Evolutionary conservation across 2,113 vertebrate species (phyloP).

Genomic region (Pseudorectes ferrugineus): DNA sequence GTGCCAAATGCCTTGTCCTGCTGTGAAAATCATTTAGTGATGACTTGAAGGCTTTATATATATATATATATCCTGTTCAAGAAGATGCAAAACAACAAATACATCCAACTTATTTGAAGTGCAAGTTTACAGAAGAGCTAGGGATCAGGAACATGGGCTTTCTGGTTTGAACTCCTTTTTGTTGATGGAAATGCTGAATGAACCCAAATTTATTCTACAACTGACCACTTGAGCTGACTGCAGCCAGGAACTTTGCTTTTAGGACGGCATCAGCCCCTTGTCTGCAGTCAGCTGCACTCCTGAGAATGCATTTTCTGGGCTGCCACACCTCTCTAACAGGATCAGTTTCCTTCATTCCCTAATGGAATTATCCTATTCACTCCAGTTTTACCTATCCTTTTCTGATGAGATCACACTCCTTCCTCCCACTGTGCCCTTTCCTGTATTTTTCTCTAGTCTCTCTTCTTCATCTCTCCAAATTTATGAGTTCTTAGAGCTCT

Average conservation of each 20-base stretch:
- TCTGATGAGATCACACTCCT: not conserved
- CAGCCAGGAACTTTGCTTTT: not conserved
- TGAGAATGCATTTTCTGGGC: not conserved
- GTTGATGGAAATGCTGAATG: not conserved
- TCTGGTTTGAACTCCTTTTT: not conserved
- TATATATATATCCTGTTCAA: not conserved
- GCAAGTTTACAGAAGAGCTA: not conserved
- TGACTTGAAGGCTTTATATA: not conserved
- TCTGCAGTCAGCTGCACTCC: not conserved
- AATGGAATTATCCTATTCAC: not conserved
- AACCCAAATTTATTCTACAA: not conserved
- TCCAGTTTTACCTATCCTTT: not conserved
- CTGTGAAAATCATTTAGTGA: not conserved
- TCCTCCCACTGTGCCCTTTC: not conserved
- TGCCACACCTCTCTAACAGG: not conserved
- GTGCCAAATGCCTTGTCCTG: not conserved
- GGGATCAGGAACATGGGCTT: not conserved
- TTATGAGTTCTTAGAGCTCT: not conserved
- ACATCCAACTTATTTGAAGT: not conserved
- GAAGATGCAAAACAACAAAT: not conserved
- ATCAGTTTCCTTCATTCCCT: not conserved
- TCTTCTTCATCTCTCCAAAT: not conserved
- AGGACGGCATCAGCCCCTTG: not conserved
- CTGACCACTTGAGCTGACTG: not conserved
- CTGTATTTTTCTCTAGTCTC: not conserved